Evolutionary conservation across 1,140 invertebrate genomes (phyloP).

Genomic region (Latrodectus geometricus): DNA sequence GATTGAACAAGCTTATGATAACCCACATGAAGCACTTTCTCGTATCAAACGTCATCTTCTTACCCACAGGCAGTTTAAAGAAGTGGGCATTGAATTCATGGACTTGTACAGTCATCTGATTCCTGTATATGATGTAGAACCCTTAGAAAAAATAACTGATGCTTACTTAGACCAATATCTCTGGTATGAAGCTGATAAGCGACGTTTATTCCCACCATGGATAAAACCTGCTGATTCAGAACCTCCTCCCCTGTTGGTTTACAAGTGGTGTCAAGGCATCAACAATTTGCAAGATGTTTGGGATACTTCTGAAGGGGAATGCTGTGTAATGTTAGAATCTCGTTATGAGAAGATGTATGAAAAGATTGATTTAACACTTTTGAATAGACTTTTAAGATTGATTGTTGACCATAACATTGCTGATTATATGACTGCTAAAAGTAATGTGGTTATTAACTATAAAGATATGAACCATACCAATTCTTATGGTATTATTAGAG

Average conservation of each 20-base stretch:
- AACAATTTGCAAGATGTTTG: slow-evolving; percentile 99
- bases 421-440: slow-evolving; percentile 99
- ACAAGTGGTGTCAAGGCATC: slow-evolving; percentile 99
- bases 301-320: slow-evolving; percentile 98
- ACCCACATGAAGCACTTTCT: slow-evolving; percentile 98
- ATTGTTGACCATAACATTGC: slow-evolving; percentile 99
- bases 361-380: slow-evolving; percentile 98
- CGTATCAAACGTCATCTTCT: slow-evolving; percentile 99
- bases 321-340: slow-evolving; percentile 97
- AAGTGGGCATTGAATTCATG: slow-evolving; percentile 99
- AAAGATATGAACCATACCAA: slow-evolving; percentile 99
- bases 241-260: slow-evolving; percentile 95
- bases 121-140: slow-evolving; percentile 99
- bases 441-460: slow-evolving; percentile 99
- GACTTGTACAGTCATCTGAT: slow-evolving; percentile 98
- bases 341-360: slow-evolving; percentile 98
- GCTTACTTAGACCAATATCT: slow-evolving; percentile 99
- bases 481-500: slow-evolving; percentile 96
- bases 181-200: slow-evolving; percentile 99
- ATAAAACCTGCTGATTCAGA: slow-evolving; percentile 99
- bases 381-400: slow-evolving; percentile 93
- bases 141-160: slow-evolving; percentile 99
- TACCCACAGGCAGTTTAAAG: slow-evolving; percentile 98
- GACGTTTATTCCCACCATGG: slow-evolving; percentile 97
- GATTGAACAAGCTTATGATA: slow-evolving; percentile 99